These are phyloP conservation scores for Brotula barbata DNA, from an alignment of 2,797 vertebrate genomes.

Conservation along the genomic window DNA sequence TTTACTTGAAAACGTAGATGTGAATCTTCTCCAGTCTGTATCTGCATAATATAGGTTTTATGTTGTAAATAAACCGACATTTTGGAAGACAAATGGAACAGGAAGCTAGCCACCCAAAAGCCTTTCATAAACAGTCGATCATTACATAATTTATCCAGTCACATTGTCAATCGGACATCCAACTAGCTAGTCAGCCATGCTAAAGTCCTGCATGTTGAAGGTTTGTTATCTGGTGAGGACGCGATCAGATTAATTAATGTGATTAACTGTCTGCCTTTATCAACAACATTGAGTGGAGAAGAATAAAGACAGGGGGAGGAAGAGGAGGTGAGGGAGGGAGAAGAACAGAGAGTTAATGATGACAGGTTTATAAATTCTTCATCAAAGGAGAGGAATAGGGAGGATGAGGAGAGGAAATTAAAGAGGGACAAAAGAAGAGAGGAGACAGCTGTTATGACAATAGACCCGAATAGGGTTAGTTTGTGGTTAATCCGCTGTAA, in stretches of 20 bases:
- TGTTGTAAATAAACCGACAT: not conserved
- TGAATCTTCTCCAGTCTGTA: too few species aligned
- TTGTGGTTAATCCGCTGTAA: slow-evolving; percentile 59
- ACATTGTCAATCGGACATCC: slow-evolving; percentile 22
- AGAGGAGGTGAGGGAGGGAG: slow-evolving; percentile 23
- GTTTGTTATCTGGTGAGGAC: slow-evolving; percentile 58
- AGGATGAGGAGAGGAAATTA: slow-evolving; percentile 55
- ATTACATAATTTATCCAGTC: slow-evolving; percentile 14
- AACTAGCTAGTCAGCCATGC: slow-evolving; percentile 27
- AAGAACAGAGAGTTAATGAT: slow-evolving; percentile 17
- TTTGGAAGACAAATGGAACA: slow-evolving; percentile 26
- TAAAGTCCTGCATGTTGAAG: slow-evolving; percentile 55
- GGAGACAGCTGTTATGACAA: slow-evolving; percentile 56
- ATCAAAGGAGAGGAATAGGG: slow-evolving; percentile 37
- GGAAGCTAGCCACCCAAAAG: not conserved
- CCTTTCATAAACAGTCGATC: not conserved
- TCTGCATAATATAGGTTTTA: too few species aligned
- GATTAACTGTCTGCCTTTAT: slow-evolving; percentile 68
- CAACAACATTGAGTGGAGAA: slow-evolving; percentile 54
- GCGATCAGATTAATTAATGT: slow-evolving; percentile 71
- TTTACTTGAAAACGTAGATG: too few species aligned
- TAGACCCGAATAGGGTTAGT: slow-evolving; percentile 50
- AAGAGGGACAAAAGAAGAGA: slow-evolving; percentile 58
- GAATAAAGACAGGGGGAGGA: slow-evolving; percentile 37
- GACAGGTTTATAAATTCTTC: slow-evolving; percentile 60